Percentiles rank a stretch among this genome's conserved stretches.
Conservation (phyloP, 2,888 invertebrate genomes). For the Bimastos eiseni region DNA sequence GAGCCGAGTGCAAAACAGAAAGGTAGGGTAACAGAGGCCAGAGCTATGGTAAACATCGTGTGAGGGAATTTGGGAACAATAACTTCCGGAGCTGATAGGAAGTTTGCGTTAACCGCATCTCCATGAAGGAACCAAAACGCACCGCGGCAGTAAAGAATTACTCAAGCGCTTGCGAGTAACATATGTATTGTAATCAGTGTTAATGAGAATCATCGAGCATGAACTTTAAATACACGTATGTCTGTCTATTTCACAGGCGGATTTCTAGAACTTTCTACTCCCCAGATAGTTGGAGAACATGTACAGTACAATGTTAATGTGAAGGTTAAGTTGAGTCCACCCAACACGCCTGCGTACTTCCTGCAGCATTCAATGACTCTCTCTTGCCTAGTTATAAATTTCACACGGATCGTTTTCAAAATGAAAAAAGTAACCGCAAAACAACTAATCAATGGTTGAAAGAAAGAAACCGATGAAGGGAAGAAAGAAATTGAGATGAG, state of each 20-base stretch:
- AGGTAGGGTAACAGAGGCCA: not conserved
- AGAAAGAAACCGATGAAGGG: no score
- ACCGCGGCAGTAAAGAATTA: not conserved
- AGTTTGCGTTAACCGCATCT: not conserved
- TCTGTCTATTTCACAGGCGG: no score
- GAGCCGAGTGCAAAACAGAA: not conserved
- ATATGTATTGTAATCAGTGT: not conserved
- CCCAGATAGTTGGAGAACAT: no score
- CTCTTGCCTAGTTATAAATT: not conserved
- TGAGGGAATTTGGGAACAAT: not conserved
- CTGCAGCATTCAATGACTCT: not conserved
- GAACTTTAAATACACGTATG: not conserved
- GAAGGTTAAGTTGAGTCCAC: not conserved
- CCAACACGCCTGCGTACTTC: not conserved
- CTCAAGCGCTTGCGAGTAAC: not conserved
- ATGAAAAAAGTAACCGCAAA: not conserved
- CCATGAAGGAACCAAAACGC: not conserved
- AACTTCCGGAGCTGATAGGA: not conserved
- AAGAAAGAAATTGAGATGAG: not conserved
- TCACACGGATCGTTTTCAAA: not conserved
- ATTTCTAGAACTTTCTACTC: no score
- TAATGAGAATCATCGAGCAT: not conserved
- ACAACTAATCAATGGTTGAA: not conserved
- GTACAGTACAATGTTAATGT: not conserved
- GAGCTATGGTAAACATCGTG: not conserved